Conservation (phyloP, 2,113 vertebrate species). For the Dicerorhinus sumatrensis region DNA sequence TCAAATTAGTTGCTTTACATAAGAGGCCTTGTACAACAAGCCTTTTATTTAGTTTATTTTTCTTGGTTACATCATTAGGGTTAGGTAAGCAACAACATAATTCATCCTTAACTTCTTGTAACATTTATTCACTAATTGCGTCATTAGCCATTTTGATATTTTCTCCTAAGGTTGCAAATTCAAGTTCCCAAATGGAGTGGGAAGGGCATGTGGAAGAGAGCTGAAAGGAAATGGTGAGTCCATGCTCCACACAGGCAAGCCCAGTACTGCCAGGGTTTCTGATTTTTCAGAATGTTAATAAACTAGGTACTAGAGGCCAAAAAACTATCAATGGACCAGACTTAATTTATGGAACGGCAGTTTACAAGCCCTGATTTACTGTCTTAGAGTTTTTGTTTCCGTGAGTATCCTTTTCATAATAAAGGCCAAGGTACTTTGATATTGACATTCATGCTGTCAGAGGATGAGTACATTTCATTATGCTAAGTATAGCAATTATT, state of each 20-base stretch:
- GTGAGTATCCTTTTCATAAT: neutral
- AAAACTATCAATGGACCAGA: neutral
- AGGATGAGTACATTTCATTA: neutral
- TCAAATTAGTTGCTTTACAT: slow-evolving; percentile 36
- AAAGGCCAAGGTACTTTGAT: neutral
- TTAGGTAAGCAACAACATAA: slow-evolving; percentile 22
- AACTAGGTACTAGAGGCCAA: neutral
- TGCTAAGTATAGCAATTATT: neutral
- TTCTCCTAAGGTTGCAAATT: neutral
- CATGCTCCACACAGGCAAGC: neutral
- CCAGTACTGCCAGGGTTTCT: neutral
- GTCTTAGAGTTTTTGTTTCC: neutral
- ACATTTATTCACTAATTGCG: neutral
- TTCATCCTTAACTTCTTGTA: neutral
- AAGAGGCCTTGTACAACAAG: neutral
- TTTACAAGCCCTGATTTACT: neutral
- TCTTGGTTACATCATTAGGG: neutral
- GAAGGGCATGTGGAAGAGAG: neutral
- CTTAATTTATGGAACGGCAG: neutral
- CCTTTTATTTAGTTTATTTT: slow-evolving; percentile 30
- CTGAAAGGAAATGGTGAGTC: neutral
- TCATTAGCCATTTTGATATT: neutral
- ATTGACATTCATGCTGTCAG: neutral
- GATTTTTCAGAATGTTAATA: neutral
- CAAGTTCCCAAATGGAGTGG: neutral